Percentiles rank a stretch among this genome's conserved stretches.
Evolutionary conservation across 1,140 invertebrate species (phyloP).

Genomic region (Arctopsyche grandis): DNA sequence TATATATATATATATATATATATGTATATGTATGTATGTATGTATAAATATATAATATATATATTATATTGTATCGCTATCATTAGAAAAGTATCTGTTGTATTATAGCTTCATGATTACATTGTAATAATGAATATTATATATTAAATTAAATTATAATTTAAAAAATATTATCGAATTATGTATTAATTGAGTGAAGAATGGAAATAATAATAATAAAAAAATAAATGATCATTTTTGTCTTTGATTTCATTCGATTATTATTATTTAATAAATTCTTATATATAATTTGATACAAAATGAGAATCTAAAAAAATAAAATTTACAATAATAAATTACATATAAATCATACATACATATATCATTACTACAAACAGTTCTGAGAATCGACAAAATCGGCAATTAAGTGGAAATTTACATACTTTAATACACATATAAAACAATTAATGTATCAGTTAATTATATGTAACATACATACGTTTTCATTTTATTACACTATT

Average conservation of each 20-base stretch:
- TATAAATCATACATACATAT: too few species aligned
- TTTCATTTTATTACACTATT: too few species aligned
- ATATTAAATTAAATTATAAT: conserved; percentile 20
- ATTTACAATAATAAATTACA: too few species aligned
- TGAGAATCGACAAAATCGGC: too few species aligned
- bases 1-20: conserved; percentile 4
- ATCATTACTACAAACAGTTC: too few species aligned
- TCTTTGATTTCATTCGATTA: background rate
- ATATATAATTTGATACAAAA: too few species aligned
- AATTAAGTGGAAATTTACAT: too few species aligned
- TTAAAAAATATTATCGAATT: conserved; percentile 38
- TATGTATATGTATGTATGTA: background rate
- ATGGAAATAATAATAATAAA: conserved; percentile 47
- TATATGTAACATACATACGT: too few species aligned
- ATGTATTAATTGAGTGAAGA: conserved; percentile 33
- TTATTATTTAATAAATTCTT: background rate
- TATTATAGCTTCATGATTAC: conserved; percentile 50
- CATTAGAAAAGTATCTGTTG: conserved; percentile 43
- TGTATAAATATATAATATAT: background rate
- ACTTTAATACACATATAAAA: too few species aligned
- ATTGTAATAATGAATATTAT: conserved; percentile 31
- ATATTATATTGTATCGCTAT: conserved; percentile 16
- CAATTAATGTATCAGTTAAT: too few species aligned
- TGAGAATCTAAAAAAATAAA: too few species aligned
- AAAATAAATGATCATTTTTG: conserved; percentile 1